Conservation (phyloP, 2,113 vertebrate genomes). For the Irena cyanogastra region DNA sequence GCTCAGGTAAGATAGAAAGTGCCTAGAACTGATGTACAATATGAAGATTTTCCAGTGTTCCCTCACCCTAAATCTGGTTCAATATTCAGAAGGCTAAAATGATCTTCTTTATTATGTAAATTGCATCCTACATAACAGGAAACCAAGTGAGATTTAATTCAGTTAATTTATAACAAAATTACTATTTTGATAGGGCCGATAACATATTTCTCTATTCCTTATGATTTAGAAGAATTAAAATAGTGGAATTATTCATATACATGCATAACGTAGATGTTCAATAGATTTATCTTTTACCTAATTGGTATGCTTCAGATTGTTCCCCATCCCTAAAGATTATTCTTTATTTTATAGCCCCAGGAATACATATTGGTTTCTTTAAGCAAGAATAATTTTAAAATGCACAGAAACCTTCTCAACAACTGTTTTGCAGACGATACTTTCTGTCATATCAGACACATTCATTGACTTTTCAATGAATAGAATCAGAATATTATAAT, state of each 20-base stretch:
- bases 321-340: background rate
- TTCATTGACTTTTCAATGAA: background rate
- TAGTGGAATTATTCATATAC: background rate
- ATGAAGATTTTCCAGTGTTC: background rate
- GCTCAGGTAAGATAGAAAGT: background rate
- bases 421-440: background rate
- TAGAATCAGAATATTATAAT: background rate
- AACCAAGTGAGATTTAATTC: conserved; percentile 4
- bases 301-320: background rate
- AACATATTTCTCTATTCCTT: conserved; percentile 20
- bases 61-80: background rate
- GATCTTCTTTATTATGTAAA: background rate
- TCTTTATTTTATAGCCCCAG: background rate
- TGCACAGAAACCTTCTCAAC: background rate
- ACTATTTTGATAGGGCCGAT: conserved; percentile 21
- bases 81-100: background rate
- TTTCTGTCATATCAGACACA: background rate
- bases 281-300: conserved; percentile 2
- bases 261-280: background rate
- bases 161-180: conserved; percentile 19
- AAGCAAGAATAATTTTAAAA: background rate
- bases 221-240: conserved; percentile 9
- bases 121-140: background rate
- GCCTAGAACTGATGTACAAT: background rate
- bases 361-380: background rate